Conservation (phyloP, 1,140 invertebrate genomes). For the Aphelenchoides besseyi region DNA sequence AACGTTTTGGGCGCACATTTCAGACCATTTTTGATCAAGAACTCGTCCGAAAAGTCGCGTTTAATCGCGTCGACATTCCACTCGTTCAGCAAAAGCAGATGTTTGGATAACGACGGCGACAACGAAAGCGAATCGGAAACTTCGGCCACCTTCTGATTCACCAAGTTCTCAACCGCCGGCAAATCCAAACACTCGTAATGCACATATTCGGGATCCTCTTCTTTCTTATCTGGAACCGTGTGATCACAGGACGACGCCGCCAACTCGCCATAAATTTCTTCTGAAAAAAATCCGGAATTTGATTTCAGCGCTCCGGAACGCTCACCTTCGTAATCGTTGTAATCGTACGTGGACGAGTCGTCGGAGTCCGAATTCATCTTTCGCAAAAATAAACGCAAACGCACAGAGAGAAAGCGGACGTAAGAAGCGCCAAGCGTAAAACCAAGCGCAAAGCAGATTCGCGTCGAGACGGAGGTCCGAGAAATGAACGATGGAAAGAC, state of each 20-base stretch:
- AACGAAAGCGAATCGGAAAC: constrained; percentile 21
- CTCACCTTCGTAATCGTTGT: constrained; percentile 5
- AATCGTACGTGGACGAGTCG: neutral
- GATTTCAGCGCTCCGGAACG: neutral
- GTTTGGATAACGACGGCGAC: constrained; percentile 35
- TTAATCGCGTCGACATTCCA: constrained; percentile 45
- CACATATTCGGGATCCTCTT: constrained; percentile 21
- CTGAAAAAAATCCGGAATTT: constrained; percentile 3
- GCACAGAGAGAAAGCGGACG: neutral
- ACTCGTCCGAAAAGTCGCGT: neutral
- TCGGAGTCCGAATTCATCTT: neutral
- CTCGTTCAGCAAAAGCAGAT: constrained; percentile 36
- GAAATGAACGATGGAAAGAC: too few species aligned
- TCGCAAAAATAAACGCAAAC: neutral
- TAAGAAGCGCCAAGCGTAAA: too few species aligned
- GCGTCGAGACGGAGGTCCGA: too few species aligned
- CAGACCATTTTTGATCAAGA: constrained; percentile 16
- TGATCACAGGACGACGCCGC: neutral
- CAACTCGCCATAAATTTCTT: constrained; percentile 5
- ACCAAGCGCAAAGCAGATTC: too few species aligned
- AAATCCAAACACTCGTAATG: constrained; percentile 15
- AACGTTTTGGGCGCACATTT: neutral
- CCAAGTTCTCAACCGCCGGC: constrained; percentile 14
- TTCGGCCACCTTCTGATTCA: constrained; percentile 17
- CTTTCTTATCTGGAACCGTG: neutral